Conservation (phyloP, 2,888 invertebrate genomes). For the Norana najaformis region DNA sequence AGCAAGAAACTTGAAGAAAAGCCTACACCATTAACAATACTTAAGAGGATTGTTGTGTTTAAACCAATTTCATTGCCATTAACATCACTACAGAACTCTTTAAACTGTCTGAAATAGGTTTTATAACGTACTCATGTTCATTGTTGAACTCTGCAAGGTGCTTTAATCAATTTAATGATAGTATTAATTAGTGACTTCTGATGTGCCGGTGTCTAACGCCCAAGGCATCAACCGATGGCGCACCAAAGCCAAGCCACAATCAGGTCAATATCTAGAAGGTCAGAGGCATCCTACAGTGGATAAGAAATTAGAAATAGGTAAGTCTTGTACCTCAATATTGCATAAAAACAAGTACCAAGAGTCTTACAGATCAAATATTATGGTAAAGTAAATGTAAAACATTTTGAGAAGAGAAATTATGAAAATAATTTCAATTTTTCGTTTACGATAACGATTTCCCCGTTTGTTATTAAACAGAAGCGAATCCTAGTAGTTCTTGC, state of each 20-base stretch:
- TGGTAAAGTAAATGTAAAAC: neutral
- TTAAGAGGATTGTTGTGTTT: neutral
- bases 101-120: neutral
- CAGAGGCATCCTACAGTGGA: too few relatives aligned
- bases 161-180: too few relatives aligned
- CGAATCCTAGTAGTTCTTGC: neutral
- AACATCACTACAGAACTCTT: neutral
- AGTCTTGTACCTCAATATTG: neutral
- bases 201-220: too few relatives aligned
- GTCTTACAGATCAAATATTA: neutral
- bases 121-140: neutral
- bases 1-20: too few relatives aligned
- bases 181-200: too few relatives aligned
- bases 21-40: neutral
- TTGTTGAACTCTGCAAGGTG: neutral
- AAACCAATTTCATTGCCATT: neutral
- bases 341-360: neutral
- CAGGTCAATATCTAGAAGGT: too few relatives aligned
- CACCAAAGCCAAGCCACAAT: too few relatives aligned
- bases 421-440: conserved; percentile 1
- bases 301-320: too few relatives aligned
- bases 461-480: neutral
- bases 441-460: too few relatives aligned
- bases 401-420: neutral
- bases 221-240: too few relatives aligned